Evolutionary conservation across 2,113 vertebrate species (phyloP), one percentile per base, ranked within the genome.

Genomic region (Hepsetus odoe): DNA sequence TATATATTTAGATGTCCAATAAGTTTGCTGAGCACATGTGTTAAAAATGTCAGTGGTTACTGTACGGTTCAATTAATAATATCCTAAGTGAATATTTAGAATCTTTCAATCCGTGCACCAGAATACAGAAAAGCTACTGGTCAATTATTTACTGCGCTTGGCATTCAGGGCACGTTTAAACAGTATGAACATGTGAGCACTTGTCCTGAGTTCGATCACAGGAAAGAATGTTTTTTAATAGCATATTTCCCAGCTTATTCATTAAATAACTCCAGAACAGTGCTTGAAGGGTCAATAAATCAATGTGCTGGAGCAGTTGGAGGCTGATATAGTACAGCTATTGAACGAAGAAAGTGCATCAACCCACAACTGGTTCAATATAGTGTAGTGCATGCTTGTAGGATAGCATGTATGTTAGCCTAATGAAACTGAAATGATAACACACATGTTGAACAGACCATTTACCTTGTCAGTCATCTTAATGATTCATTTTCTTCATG

Each of bases 271-370:
- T 26, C 42, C 16, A 64, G 46, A 72, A 72, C 35, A 64, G 58
- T 40, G 46, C 32, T 32, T 28, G 69, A 65, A 62, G 35, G 9
- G 58, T 72, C 68, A 72, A 79, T 79, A 72, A 24, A 79, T 72
- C 46, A 20, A 72, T 72, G 38, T 66, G 46, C 66, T 65, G 20
- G 61, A 38, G n/a, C 46, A 62, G 58, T 62, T 51, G 56, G n/a
- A 64, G 24, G 28, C 40, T 64, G 56, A 78, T 59, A 71, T 71
- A 71, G 53, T 49, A 62, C 28, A 62, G 28, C 67, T 71, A 71
- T 62, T 8, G 76, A 71, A 46, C 9, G 26, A 69, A 59, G 42
- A 24, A 12, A 35, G 40, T 71, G 42, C 7, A n/a, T n/a, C 67
- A 20, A 18, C 28, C 55, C 38, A 22, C 28, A 28, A 32, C 24